These are phyloP conservation scores for Haliclona indistincta DNA, from an alignment of 37 sponge, comb jelly and placozoan species.

Conservation along the genomic window DNA sequence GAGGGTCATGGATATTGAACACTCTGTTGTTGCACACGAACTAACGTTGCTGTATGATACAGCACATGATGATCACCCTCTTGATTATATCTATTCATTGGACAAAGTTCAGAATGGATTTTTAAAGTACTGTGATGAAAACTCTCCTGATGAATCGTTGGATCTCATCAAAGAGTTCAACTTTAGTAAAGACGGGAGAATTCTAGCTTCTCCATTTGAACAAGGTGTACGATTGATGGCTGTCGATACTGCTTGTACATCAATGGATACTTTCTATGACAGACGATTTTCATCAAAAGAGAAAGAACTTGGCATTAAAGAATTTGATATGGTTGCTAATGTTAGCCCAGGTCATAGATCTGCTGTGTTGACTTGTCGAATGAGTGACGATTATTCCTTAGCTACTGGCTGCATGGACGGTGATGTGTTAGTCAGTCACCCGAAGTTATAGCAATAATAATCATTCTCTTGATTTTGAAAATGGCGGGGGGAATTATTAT, in stretches of 20 bases:
- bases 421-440: slow-evolving; percentile 28
- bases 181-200: slow-evolving; percentile 51
- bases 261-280: slow-evolving; percentile 33
- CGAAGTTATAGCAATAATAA: slow-evolving; percentile 17
- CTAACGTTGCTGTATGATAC: slow-evolving; percentile 38
- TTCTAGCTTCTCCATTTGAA: slow-evolving; percentile 46
- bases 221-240: slow-evolving; percentile 35
- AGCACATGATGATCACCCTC: neutral
- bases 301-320: neutral
- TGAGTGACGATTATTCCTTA: slow-evolving; percentile 40
- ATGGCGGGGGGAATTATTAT: too few relatives aligned
- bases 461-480: neutral
- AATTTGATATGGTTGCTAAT: slow-evolving; percentile 8
- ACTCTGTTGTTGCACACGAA: slow-evolving; percentile 11
- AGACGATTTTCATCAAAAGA: slow-evolving; percentile 20
- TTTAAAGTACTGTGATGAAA: slow-evolving; percentile 41
- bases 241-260: slow-evolving; percentile 29
- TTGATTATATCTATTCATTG: neutral
- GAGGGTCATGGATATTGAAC: slow-evolving; percentile 29
- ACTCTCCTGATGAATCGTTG: slow-evolving; percentile 3
- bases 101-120: slow-evolving; percentile 5
- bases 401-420: slow-evolving; percentile 50
- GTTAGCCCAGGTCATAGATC: neutral
- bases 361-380: slow-evolving; percentile 49
- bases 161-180: slow-evolving; percentile 61